A percentile compares a stretch with the other conserved stretches of the same genome.
Evolutionary conservation across 2,888 invertebrate species (phyloP).

Genomic region (Osedax fenrisi): DNA sequence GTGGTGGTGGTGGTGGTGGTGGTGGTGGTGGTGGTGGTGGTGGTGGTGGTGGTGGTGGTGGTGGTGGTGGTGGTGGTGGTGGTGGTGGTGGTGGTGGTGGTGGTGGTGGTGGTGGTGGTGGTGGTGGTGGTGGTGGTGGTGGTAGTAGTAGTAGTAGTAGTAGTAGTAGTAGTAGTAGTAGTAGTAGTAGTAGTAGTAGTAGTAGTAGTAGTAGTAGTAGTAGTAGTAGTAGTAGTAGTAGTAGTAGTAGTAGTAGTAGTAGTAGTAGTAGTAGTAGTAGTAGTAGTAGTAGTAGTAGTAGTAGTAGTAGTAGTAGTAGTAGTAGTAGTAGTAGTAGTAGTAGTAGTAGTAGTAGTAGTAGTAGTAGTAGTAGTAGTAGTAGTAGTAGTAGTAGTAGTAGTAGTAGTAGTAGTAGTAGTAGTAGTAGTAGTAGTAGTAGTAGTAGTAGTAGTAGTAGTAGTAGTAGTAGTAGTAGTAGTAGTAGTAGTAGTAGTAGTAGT

Average conservation of each 20-base stretch:
- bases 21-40: not conserved
- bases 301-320: too few species aligned
- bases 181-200: not conserved
- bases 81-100: not conserved
- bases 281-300: not conserved
- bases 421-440: constrained; percentile 20
- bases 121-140: not conserved
- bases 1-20: not conserved
- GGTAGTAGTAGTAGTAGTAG: not conserved
- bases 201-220: constrained; percentile 14
- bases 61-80: not conserved
- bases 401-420: constrained; percentile 19
- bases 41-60: not conserved
- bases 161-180: constrained; percentile 3
- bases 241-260: constrained; percentile 27
- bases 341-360: too few species aligned
- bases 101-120: not conserved
- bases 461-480: constrained; percentile 20
- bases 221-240: constrained; percentile 31
- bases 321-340: too few species aligned
- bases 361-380: too few species aligned
- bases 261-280: constrained; percentile 29
- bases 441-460: constrained; percentile 21
- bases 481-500: constrained; percentile 17
- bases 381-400: constrained; percentile 17